Evolutionary conservation across 2,113 vertebrate genomes (phyloP).

Genomic region (Falco punctatus): DNA sequence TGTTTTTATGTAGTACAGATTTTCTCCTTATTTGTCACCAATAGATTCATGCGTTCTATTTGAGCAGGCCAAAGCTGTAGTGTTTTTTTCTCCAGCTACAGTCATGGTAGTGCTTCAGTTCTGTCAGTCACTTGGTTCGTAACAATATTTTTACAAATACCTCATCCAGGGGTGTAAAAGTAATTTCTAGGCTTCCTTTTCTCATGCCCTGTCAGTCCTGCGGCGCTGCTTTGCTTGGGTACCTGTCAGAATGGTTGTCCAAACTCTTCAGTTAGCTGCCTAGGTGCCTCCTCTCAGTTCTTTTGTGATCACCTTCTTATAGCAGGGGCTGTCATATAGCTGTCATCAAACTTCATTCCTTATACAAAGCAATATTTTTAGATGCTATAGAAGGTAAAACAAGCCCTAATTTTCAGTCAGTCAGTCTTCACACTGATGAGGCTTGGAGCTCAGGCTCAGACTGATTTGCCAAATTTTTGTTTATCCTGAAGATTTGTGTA

Average conservation of each 20-base stretch:
- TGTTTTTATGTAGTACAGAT: background rate
- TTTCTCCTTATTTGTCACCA: background rate
- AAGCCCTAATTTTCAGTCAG: background rate
- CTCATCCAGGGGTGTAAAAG: background rate
- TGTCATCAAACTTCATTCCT: background rate
- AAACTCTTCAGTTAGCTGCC: background rate
- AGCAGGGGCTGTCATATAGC: background rate
- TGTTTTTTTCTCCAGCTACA: background rate
- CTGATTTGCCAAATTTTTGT: background rate
- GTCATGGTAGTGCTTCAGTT: background rate
- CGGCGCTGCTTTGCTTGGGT: background rate
- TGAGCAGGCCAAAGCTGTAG: background rate
- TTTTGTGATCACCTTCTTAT: background rate
- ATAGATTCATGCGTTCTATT: background rate
- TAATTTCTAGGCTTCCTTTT: background rate
- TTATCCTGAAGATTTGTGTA: background rate
- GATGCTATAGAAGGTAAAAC: background rate
- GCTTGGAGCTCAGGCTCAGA: background rate
- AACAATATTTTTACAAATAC: background rate
- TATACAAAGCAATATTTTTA: background rate
- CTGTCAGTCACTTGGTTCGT: background rate
- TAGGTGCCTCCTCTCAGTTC: background rate
- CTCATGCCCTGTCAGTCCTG: background rate
- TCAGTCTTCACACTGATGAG: background rate
- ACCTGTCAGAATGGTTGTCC: background rate